Conservation (phyloP, 2,113 vertebrate genomes). For the Aleadryas rufinucha region DNA sequence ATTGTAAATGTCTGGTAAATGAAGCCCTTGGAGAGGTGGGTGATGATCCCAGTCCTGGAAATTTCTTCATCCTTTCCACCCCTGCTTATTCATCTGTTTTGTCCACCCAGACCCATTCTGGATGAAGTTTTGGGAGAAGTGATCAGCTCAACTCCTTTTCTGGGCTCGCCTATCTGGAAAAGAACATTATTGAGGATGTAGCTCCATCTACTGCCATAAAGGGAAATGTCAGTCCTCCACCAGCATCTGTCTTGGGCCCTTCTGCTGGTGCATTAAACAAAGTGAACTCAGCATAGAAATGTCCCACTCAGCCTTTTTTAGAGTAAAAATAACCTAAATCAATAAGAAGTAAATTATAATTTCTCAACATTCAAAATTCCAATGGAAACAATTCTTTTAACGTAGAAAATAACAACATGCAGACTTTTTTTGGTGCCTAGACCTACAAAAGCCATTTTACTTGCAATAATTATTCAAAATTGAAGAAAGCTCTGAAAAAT, state of each 20-base stretch:
- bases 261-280: not conserved
- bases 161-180: fast-evolving
- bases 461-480: not conserved
- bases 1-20: not conserved
- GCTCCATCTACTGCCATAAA: constrained; percentile 30
- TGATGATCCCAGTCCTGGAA: not conserved
- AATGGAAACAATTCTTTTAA: not conserved
- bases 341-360: fast-evolving
- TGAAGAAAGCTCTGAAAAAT: not conserved
- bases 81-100: not conserved
- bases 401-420: not conserved
- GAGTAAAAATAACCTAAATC: not conserved
- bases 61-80: not conserved
- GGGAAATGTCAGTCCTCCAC: not conserved
- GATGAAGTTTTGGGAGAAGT: not conserved
- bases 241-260: no score
- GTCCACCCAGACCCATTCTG: not conserved
- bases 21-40: not conserved
- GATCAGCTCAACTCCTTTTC: not conserved
- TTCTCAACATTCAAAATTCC: not conserved
- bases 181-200: not conserved
- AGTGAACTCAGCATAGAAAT: not conserved
- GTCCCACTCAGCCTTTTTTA: fast-evolving
- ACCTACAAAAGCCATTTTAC: not conserved
- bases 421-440: fast-evolving